phyloP scores from a whole-genome alignment of 2,888 invertebrate genomes.

The Tachina grossa region DNA sequence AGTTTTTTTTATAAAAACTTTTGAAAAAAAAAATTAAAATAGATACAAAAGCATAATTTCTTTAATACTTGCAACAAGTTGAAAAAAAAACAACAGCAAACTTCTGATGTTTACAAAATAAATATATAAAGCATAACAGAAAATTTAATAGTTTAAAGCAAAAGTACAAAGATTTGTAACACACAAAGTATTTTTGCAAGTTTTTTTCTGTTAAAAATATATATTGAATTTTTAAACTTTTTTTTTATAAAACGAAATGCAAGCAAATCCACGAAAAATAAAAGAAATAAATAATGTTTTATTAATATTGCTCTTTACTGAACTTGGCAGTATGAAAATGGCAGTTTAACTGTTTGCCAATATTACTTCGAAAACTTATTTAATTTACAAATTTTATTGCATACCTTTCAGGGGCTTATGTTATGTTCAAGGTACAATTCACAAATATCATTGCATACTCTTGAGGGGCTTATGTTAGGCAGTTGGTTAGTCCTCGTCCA shows the following conservation, averaged over 20 bases:
- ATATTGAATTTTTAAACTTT: too few relatives aligned
- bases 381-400: conserved; percentile 5
- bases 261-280: conserved; percentile 4
- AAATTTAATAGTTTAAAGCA: not conserved
- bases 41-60: not conserved
- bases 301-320: not conserved
- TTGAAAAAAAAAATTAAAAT: not conserved
- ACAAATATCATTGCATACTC: too few relatives aligned
- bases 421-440: not conserved
- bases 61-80: not conserved
- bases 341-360: not conserved
- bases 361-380: not conserved
- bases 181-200: too few relatives aligned
- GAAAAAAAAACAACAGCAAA: conserved; percentile 15
- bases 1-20: not conserved
- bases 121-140: conserved; percentile 8
- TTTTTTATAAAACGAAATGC: conserved; percentile 17
- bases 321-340: conserved; percentile 43
- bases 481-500: too few relatives aligned
- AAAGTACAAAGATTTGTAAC: not conserved
- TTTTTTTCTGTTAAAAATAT: not conserved
- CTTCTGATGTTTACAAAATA: not conserved
- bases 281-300: not conserved
- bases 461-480: too few relatives aligned
- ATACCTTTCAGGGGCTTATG: conserved; percentile 10